phyloP scores from a whole-genome alignment of 1,140 invertebrate species.

The Listronotus bonariensis region DNA sequence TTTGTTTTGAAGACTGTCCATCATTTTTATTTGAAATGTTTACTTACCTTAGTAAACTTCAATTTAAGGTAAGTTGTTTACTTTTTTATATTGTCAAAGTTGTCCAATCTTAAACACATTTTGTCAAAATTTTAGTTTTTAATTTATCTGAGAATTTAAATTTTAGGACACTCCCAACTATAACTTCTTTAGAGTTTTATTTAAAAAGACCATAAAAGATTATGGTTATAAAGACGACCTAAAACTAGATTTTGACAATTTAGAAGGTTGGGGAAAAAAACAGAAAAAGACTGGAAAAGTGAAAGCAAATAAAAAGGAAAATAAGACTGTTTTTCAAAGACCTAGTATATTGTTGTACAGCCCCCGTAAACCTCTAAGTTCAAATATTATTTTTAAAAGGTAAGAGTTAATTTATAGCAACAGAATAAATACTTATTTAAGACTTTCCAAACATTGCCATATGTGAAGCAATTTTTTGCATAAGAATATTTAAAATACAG shows the following conservation, averaged over 20 bases:
- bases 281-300: conserved; percentile 49
- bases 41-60: conserved; percentile 62
- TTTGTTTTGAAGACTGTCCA: conserved; percentile 64
- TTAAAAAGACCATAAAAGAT: conserved; percentile 62
- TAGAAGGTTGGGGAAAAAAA: conserved; percentile 56
- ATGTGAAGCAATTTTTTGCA: too few relatives aligned
- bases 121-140: conserved; percentile 1
- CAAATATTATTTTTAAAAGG: conserved; percentile 39
- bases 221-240: conserved; percentile 59
- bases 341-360: conserved; percentile 28
- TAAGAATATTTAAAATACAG: too few relatives aligned
- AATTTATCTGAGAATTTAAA: too few relatives aligned
- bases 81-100: background rate
- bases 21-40: conserved; percentile 67
- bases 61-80: conserved; percentile 56
- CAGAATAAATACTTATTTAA: too few relatives aligned
- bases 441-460: too few relatives aligned
- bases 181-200: conserved; percentile 63
- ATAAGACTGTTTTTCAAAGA: conserved; percentile 53
- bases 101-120: background rate
- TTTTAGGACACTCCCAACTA: conserved; percentile 65
- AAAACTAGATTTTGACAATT: conserved; percentile 60
- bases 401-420: background rate
- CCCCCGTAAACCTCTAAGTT: conserved; percentile 30
- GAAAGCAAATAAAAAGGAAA: conserved; percentile 45